Base-by-base conservation (phyloP, 2,797 vertebrate genomes). In the Acomys russatus region DNA sequence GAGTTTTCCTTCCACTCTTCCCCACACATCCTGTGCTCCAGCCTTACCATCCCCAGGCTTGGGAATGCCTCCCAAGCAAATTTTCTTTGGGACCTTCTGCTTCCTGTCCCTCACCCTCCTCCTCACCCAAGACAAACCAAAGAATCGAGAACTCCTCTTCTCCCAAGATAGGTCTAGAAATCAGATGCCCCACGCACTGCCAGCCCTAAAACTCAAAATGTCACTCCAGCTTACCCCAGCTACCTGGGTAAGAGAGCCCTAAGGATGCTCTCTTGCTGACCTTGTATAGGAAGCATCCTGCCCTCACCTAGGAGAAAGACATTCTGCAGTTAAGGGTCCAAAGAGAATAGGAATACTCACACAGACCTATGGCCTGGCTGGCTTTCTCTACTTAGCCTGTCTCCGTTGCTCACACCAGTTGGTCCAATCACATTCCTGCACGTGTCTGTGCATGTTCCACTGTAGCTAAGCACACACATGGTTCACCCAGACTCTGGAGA, bases 11-110 rank as follows among this genome's bases (percentile, higher is more conserved):
- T 23, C 12, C 0, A 0, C 23, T 12, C 11, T 7, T 64, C 2
- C 20, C 33, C 9, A 8, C 4, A 17, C 9, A 9, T 6, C 10
- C 61, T 33, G 0, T 10, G 17, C 61, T 73, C 25, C 44, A 84
- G 59, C 63, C 49, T 6, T 20, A 1, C 1, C 0, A 0, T 22
- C 15, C 44, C 9, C 8, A 17, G 38, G 44, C n/a, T 56, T 73
- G 28, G n/a, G 35, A 61, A 79, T 68, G 33, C 9, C 33, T 66
- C 64, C 38, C 17, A 61, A 70, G 30, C 80, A 56, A n/a, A 64
- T 25, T 64, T 54, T 4, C 23, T 80, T 49, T 73, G 25, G 66
- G n/a, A 54, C 9, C n/a, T 64, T 66, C 70, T 84, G 9, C 22
- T 44, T 78, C 23, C 12, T 73, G 18, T 14, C 33, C 7, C 3